These are phyloP conservation scores for Matsumurasca onukii DNA, from an alignment of 1,140 invertebrate species.

Conservation along the genomic window DNA sequence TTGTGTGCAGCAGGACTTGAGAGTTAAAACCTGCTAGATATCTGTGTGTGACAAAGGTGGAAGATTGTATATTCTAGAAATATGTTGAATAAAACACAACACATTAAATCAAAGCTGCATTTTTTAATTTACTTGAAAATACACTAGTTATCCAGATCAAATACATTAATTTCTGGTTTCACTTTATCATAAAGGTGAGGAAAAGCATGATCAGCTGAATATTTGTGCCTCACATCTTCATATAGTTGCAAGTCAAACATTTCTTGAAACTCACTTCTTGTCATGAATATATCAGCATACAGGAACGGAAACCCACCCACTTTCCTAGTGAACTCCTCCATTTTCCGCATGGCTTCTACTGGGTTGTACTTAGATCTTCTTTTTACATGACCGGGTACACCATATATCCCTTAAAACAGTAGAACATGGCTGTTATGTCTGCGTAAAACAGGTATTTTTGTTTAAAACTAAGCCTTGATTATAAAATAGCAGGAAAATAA, in stretches of 20 bases:
- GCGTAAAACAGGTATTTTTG: too few species aligned
- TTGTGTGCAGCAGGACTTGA: too few species aligned
- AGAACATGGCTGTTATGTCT: too few species aligned
- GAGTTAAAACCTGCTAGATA: too few species aligned
- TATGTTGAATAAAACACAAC: too few species aligned
- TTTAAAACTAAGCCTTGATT: neutral
- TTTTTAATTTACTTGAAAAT: too few species aligned
- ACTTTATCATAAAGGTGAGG: conserved; percentile 60
- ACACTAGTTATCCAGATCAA: too few species aligned
- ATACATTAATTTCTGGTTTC: conserved; percentile 67
- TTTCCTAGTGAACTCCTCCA: conserved; percentile 58
- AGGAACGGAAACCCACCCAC: conserved; percentile 58
- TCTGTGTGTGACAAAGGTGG: too few species aligned
- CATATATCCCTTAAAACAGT: conserved; percentile 51
- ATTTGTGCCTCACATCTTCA: conserved; percentile 53
- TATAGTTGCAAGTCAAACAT: conserved; percentile 58
- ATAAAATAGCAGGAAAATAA: neutral
- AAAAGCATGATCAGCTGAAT: conserved; percentile 54
- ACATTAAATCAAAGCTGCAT: too few species aligned
- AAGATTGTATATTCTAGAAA: too few species aligned
- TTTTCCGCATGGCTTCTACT: conserved; percentile 53
- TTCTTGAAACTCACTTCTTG: conserved; percentile 56
- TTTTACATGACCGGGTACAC: conserved; percentile 56
- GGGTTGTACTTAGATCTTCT: conserved; percentile 54
- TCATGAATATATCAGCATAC: conserved; percentile 68